Evolutionary conservation across 2,888 invertebrate genomes (phyloP), one percentile per base, ranked within the genome.

Genomic region (Aquatica leii): DNA sequence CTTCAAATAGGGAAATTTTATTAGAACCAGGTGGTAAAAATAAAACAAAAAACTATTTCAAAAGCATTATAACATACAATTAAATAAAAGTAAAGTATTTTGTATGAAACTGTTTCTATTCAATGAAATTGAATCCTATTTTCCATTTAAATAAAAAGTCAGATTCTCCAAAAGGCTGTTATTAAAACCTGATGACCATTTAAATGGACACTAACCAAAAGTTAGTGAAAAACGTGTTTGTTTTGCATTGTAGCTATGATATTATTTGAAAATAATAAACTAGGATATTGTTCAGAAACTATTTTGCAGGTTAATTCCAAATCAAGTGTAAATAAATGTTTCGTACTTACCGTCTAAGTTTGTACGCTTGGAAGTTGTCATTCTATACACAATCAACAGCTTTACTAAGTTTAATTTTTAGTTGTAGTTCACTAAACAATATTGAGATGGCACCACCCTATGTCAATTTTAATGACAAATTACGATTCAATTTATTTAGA

Each of bases 221-320:
- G 14, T 43, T 18, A 17, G 11, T 43, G 31, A 31, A 31, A 31
- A 9, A 31, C 31, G 9, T 31, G 31, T 31, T 31, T 31, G 4
- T 6, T n/a, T n/a, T 31, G 4, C 4, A 31, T 31, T 31, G 9
- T 31, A 9, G 31, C 31, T 31, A 6, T 6, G 31, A 31, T 11
- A 43, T 14, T 17, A 43, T 5, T 43, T 17, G 17, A 43, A 43
- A 43, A 8, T 43, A 43, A 17, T 17, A 17, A 43, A 17, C 18
- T 17, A 41, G 17, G 43, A 17, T 43, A 43, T 72, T n/a, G 50
- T 56, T 55, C 17, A 14, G 21, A 50, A 51, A 50, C n/a, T 31
- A 31, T 31, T 31, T 31, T 9, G 9, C 9, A 4, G 31, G 31
- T 31, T 9, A 31, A 31, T 31, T 31, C 31, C 31, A 31, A 31